A percentile compares a stretch with the other conserved stretches of the same genome.
These are phyloP conservation scores for Reinhardtius hippoglossoides DNA, from an alignment of 2,113 vertebrate genomes.

Conservation along the genomic window DNA sequence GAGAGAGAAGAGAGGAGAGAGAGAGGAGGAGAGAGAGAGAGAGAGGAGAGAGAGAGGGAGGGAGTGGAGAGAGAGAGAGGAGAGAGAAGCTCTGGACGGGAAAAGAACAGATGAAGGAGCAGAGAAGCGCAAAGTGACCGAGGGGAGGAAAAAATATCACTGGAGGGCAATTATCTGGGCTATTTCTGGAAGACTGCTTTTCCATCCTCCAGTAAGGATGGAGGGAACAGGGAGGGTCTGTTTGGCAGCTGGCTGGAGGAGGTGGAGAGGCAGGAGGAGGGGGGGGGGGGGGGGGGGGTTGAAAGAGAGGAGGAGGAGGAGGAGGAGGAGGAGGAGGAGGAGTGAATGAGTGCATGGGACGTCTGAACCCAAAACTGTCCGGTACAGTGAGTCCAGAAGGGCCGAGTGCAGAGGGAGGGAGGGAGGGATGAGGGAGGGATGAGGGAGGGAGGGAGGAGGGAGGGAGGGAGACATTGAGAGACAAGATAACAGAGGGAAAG, in stretches of 20 bases:
- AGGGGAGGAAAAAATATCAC: slow-evolving; percentile 59
- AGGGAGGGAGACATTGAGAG: slow-evolving; percentile 13
- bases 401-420: not conserved
- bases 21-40: too few species aligned
- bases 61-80: too few species aligned
- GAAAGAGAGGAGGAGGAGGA: not conserved
- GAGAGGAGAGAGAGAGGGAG: too few species aligned
- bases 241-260: slow-evolving; percentile 64
- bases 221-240: slow-evolving; percentile 73
- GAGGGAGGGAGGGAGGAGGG: too few species aligned
- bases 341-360: slow-evolving; percentile 46
- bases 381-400: slow-evolving; percentile 27
- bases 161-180: slow-evolving; percentile 78
- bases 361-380: slow-evolving; percentile 36
- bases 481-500: slow-evolving; percentile 24
- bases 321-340: not conserved
- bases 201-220: slow-evolving; percentile 65
- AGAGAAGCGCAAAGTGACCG: slow-evolving; percentile 22
- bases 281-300: slow-evolving; percentile 2
- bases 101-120: slow-evolving; percentile 51
- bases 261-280: slow-evolving; percentile 9
- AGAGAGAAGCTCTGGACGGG: not conserved
- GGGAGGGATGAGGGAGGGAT: not conserved
- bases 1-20: too few species aligned
- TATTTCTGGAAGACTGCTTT: slow-evolving; percentile 79